Evolutionary conservation across 2,797 vertebrate genomes (phyloP).

Genomic region (Tarsius wallacei): DNA sequence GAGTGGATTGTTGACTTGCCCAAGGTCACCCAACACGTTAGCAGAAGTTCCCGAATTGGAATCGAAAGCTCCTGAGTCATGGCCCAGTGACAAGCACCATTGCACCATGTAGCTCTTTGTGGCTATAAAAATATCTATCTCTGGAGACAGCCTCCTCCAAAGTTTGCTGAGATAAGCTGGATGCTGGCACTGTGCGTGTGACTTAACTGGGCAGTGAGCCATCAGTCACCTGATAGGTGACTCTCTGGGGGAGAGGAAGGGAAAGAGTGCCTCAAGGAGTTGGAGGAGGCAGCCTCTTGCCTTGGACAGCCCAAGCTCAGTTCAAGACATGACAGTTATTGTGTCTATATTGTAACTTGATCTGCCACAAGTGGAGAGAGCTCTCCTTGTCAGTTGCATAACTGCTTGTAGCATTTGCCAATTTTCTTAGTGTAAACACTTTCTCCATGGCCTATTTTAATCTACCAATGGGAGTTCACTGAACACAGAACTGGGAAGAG

Average conservation of each 20-base stretch:
- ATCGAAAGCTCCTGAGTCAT: neutral
- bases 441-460: neutral
- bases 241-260: neutral
- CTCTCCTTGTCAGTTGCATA: neutral
- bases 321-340: neutral
- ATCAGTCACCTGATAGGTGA: neutral
- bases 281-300: neutral
- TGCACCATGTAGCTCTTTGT: neutral
- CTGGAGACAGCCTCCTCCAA: neutral
- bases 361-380: neutral
- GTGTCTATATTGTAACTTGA: neutral
- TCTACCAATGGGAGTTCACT: neutral
- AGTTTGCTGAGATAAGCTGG: neutral
- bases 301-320: neutral
- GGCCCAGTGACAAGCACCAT: neutral
- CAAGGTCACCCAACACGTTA: neutral
- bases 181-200: neutral
- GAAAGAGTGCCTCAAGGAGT: neutral
- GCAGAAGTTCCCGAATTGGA: slow-evolving; percentile 42
- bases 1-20: neutral
- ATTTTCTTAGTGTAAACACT: neutral
- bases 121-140: slow-evolving; percentile 36
- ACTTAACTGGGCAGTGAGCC: neutral
- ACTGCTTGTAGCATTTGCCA: neutral
- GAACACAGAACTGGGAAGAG: neutral